These are phyloP conservation scores for Drosophila phalerata DNA, from an alignment of 2,888 invertebrate genomes.

Conservation along the genomic window DNA sequence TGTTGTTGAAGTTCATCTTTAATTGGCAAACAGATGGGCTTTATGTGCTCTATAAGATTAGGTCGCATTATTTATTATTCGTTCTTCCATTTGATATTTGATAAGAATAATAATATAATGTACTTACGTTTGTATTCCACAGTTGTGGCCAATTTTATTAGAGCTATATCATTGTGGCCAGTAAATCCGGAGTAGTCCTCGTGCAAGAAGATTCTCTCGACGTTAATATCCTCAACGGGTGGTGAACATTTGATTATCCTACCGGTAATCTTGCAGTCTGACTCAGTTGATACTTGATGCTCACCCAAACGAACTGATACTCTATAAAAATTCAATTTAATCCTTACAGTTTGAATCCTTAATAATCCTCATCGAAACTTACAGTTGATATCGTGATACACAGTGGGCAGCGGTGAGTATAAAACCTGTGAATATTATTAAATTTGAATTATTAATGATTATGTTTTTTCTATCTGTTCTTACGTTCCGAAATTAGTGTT, in stretches of 20 bases:
- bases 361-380: constrained; percentile 1
- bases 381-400: constrained; percentile 17
- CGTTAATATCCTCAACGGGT: constrained; percentile 32
- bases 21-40: constrained; percentile 43
- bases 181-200: neutral
- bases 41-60: constrained; percentile 28
- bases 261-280: constrained; percentile 24
- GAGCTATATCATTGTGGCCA: constrained; percentile 36
- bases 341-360: neutral
- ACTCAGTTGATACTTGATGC: constrained; percentile 28
- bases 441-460: neutral
- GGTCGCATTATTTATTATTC: neutral
- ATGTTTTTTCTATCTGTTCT: neutral
- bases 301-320: constrained; percentile 43
- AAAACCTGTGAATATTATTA: constrained; percentile 25
- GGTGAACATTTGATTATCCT: constrained; percentile 15
- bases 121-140: constrained; percentile 35
- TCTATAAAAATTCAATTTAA: constrained; percentile 11
- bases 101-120: neutral
- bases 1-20: constrained; percentile 8
- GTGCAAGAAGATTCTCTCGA: constrained; percentile 25
- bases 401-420: constrained; percentile 47
- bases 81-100: too few relatives aligned
- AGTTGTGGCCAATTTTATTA: constrained; percentile 24
- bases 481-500: constrained; percentile 43